Base-by-base conservation (phyloP, 2,797 vertebrate genomes). In the Pipistrellus pygmaeus region DNA sequence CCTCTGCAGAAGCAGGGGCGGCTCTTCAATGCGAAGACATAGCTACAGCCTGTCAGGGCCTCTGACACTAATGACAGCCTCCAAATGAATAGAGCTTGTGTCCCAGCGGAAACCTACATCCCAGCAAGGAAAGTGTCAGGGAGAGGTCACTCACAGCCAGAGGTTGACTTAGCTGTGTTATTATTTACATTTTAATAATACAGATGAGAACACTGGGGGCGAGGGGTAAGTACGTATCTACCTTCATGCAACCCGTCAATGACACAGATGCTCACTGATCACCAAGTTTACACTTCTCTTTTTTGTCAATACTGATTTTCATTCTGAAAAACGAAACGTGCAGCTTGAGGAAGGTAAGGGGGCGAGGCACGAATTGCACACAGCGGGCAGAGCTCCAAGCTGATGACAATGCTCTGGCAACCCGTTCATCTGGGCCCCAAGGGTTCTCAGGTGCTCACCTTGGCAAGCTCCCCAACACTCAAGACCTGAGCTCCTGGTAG, bases 281-380 rank as follows among this genome's bases (percentile, higher is more conserved):
- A 73, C 21, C 21, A 81, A 69, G 91, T 85, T 44, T 76, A 35
- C 78, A 25, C 75, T 64, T 71, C 13, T 81, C 57, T 48, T 46
- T 82, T 87, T 90, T 73, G 23, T 85, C 64, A 76, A 35, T 41
- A 77, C 8, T 72, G 30, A 93, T 76, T 88, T 76, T 86, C 21
- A 32, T 64, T 6, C 3, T 35, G 20, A 7, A 57, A 57, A 73
- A 55, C 3, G 35, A 30, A 85, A 57, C 4, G 7, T 72, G 3
- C 85, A 64, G 6, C 27, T 55, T 51, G 27, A 88, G 27, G 69
- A 44, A 30, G 3, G 21, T 35, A 46, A 87, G 13, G 21, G 12
- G 7, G 8, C 17, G 41, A 84, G 7, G 9, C 1, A 1, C 32
- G 66, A 51, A 25, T 38, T 46, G 11, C 6, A 23, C 6, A 48